A percentile compares a stretch with the other conserved stretches of the same genome.
Conservation (phyloP, 2,888 invertebrate species). For the Macaria notata region DNA sequence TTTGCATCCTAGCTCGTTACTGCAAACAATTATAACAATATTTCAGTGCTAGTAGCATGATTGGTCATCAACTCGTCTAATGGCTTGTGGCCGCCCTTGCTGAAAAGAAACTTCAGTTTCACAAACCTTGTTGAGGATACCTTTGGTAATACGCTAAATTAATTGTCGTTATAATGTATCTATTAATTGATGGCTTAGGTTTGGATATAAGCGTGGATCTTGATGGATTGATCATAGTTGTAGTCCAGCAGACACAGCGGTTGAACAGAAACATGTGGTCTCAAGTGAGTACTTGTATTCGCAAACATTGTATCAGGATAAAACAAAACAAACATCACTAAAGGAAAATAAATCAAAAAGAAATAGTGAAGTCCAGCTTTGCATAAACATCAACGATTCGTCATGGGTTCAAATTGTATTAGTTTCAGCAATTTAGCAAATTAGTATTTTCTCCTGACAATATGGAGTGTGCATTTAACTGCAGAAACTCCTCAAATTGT, state of each 20-base stretch:
- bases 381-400: no score
- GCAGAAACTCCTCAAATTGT: no score
- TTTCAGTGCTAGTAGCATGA: not conserved
- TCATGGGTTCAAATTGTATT: no score
- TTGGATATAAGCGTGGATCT: conserved; percentile 47
- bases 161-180: conserved; percentile 45
- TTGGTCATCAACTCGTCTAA: conserved; percentile 39
- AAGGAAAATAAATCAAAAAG: no score
- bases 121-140: conserved; percentile 26
- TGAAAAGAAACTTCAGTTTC: conserved; percentile 52
- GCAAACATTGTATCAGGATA: not conserved
- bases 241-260: conserved; percentile 51
- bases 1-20: conserved; percentile 1
- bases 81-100: conserved; percentile 47
- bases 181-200: conserved; percentile 33
- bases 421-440: no score
- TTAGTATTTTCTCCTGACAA: no score
- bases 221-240: conserved; percentile 43
- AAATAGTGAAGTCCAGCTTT: no score
- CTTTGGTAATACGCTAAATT: conserved; percentile 35
- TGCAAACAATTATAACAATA: not conserved
- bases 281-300: conserved; percentile 47
- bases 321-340: no score
- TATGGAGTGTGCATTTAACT: no score
- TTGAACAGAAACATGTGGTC: conserved; percentile 53